Conservation (phyloP, 2,888 invertebrate species). For the Ochropleura leucogaster region DNA sequence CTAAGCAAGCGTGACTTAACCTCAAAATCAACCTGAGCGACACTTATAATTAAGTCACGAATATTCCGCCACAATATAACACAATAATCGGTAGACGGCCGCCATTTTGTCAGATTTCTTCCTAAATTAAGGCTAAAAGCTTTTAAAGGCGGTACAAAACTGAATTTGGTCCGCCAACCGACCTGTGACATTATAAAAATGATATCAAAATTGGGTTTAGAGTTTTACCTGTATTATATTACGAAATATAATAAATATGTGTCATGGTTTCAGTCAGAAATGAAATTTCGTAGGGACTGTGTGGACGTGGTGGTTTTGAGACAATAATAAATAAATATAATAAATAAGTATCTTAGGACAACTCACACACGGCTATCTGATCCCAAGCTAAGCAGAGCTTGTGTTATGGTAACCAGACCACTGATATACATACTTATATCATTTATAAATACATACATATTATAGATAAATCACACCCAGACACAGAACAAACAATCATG, state of each 20-base stretch:
- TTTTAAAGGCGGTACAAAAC: constrained; percentile 51
- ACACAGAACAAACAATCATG: too few relatives aligned
- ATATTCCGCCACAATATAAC: not conserved
- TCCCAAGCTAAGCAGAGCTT: too few relatives aligned
- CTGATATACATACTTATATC: too few relatives aligned
- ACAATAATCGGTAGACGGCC: constrained; percentile 8
- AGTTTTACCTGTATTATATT: constrained; percentile 26
- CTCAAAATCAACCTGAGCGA: not conserved
- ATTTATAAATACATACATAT: too few relatives aligned
- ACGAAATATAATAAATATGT: constrained; percentile 15
- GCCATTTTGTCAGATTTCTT: constrained; percentile 46
- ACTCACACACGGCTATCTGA: too few relatives aligned
- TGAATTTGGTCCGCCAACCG: constrained; percentile 50
- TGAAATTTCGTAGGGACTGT: not conserved
- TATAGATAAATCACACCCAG: too few relatives aligned
- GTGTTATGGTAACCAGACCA: too few relatives aligned
- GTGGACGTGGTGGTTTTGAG: not conserved
- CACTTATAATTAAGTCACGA: too few relatives aligned
- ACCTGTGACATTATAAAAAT: constrained; percentile 49
- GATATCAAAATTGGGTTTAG: constrained; percentile 44
- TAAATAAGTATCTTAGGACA: too few relatives aligned
- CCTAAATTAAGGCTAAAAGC: constrained; percentile 63
- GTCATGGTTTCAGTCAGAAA: not conserved
- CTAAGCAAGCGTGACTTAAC: not conserved
- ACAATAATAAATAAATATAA: too few relatives aligned